Evolutionary conservation across 1,140 invertebrate genomes (phyloP).

Genomic region (Diplogasteroides magnus): DNA sequence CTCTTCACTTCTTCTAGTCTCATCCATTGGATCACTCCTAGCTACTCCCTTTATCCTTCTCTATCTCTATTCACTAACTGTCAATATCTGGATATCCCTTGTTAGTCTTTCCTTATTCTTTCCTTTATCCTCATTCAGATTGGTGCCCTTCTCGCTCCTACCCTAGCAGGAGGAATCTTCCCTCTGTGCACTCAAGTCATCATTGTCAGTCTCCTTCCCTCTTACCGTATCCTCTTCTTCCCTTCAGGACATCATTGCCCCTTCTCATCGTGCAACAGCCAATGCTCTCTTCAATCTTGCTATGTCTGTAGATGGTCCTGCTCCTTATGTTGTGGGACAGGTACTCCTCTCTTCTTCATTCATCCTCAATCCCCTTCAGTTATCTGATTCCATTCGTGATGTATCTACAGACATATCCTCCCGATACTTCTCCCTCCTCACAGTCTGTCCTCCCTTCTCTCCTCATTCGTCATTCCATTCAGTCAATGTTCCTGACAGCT

Average conservation of each 20-base stretch:
- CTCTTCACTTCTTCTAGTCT: neutral
- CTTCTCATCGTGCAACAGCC: neutral
- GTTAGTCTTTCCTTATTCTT: neutral
- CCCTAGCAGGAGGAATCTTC: neutral
- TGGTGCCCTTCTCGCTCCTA: neutral
- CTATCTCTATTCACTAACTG: neutral
- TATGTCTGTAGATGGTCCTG: neutral
- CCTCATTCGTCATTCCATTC: too few relatives aligned
- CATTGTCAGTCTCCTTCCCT: neutral
- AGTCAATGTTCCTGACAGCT: too few relatives aligned
- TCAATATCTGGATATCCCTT: neutral
- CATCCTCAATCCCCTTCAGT: neutral
- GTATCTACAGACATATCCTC: constrained; percentile 7
- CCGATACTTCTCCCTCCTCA: neutral
- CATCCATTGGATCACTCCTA: neutral
- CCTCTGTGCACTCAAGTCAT: neutral
- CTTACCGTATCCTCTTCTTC: too few relatives aligned
- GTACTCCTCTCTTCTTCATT: constrained; percentile 14
- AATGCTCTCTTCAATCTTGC: neutral
- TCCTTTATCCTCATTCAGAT: neutral
- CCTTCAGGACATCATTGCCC: neutral
- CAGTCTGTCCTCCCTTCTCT: neutral
- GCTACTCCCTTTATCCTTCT: neutral
- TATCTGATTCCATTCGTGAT: neutral
- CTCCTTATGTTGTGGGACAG: neutral